A percentile compares a stretch with the other conserved stretches of the same genome.
Evolutionary conservation across 2,888 invertebrate genomes (phyloP).

Genomic region (Cynaeus angustus): DNA sequence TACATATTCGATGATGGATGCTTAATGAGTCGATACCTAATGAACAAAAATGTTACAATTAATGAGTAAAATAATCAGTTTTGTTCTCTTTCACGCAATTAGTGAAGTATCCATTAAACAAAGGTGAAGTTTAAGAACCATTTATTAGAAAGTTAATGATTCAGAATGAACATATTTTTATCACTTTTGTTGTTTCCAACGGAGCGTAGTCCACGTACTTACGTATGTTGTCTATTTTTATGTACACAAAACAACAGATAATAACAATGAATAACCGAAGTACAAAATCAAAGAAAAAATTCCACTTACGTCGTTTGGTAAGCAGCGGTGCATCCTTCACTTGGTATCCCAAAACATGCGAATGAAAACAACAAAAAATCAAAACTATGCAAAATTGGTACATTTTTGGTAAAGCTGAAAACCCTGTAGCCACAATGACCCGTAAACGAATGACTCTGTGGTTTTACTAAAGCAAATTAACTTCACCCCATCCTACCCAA

Average conservation of each 20-base stretch:
- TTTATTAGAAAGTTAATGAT: too few species aligned
- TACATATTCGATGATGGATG: too few species aligned
- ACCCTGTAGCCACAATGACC: conserved; percentile 30
- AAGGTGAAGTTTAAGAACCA: too few species aligned
- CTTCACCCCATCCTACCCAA: conserved; percentile 36
- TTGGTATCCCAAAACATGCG: conserved; percentile 53
- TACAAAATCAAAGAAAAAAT: neutral
- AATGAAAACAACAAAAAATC: conserved; percentile 19
- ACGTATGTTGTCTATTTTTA: too few species aligned
- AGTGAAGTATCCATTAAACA: too few species aligned
- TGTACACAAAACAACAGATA: neutral
- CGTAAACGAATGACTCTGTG: conserved; percentile 16
- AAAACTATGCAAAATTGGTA: conserved; percentile 4
- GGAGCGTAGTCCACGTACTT: too few species aligned
- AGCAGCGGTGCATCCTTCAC: conserved; percentile 68
- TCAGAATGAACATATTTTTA: too few species aligned
- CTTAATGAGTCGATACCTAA: too few species aligned
- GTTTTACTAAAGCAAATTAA: conserved; percentile 11
- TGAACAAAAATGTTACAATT: too few species aligned
- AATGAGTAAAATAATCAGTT: too few species aligned
- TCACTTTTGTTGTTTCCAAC: too few species aligned
- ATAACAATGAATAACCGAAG: neutral
- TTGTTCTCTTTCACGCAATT: too few species aligned
- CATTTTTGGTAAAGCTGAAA: conserved; percentile 18
- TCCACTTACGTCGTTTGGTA: conserved; percentile 72